A percentile compares a stretch with the other conserved stretches of the same genome.
phyloP scores from a whole-genome alignment of 2,888 invertebrate species.

The Pherbina coryleti region DNA sequence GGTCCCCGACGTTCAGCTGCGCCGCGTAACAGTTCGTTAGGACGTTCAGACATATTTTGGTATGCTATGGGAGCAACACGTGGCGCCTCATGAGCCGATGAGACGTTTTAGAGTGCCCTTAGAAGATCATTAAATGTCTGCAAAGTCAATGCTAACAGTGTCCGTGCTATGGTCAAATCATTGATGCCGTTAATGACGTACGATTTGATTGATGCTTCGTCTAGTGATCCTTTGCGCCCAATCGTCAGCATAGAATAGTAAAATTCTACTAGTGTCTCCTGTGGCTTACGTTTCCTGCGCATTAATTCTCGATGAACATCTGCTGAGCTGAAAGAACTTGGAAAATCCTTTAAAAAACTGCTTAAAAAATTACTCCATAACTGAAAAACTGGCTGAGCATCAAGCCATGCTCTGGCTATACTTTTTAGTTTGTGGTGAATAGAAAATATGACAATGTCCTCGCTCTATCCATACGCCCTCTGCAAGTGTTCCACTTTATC shows the following conservation, averaged over 20 bases:
- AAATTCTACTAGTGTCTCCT: too few relatives aligned
- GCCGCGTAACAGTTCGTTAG: background rate
- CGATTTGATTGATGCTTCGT: constrained; percentile 46
- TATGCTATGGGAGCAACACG: background rate
- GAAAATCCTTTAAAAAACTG: too few relatives aligned
- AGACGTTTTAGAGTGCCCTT: constrained; percentile 40
- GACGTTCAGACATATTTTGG: background rate
- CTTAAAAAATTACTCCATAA: too few relatives aligned
- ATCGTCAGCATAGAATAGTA: too few relatives aligned
- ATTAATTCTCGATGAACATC: too few relatives aligned
- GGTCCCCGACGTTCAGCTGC: background rate
- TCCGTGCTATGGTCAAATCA: constrained; percentile 39
- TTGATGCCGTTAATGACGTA: constrained; percentile 46
- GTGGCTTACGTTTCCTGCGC: too few relatives aligned
- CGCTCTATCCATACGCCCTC: too few relatives aligned
- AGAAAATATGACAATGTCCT: background rate
- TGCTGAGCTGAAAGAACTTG: too few relatives aligned
- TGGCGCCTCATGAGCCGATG: background rate
- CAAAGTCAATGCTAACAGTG: constrained; percentile 41
- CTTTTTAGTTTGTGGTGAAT: constrained; percentile 9
- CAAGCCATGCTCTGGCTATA: background rate
- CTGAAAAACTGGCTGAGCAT: too few relatives aligned
- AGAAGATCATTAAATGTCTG: too few relatives aligned
- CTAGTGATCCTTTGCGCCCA: constrained; percentile 38
- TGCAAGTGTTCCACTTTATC: too few relatives aligned